Base-by-base conservation (phyloP, 2,113 vertebrate species). In the Synodontis membranacea region DNA sequence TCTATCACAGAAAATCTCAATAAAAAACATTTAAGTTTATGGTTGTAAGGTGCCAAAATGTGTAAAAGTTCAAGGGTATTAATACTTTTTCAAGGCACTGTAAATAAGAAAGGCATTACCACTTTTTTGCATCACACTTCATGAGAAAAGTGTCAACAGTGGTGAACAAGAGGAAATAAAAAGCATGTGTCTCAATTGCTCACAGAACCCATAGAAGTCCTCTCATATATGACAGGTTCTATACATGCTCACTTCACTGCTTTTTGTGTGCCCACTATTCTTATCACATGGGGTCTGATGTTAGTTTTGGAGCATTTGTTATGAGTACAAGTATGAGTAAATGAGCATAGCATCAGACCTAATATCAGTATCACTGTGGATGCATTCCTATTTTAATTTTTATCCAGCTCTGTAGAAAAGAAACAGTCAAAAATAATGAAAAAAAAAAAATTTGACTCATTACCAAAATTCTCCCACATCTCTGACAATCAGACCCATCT, bases 381-480 rank as follows among this genome's bases (percentile, higher is more conserved):
- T 50, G 5, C 42, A 31, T n/a, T 12, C 28, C 74, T 50, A 50
- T 5, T 31, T 75, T 4, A 76, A 31, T 19, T 50, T 50, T 3
- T 15, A n/a, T 48, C 34, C 23, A 78, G 28, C 50, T 76, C 9
- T 74, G 70, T 46, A 44, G 42, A 44, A 72, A 72, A 72, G 2
- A 44, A 17, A 12, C 68, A 25, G 72, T 50, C 0, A 44, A 78
- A 48, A 83, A 48, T 12, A 50, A n/a, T n/a, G n/a, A n/a, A n/a
- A n/a, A n/a, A n/a, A n/a, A n/a, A n/a, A n/a, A 11, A 34, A 83
- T 17, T 4, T 23, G n/a, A 37, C 39, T 80, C 19, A 75, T 56
- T 92, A 96, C 96, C 96, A 96, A 91, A 96, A 96, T 72, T 96
- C 96, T 39, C 95, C 96, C 0, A 96, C 94, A 28, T 96, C 95